A percentile compares a stretch with the other conserved stretches of the same genome.
These are phyloP conservation scores for Chrysodeixis includens DNA, from an alignment of 2,888 invertebrate genomes.

Conservation along the genomic window DNA sequence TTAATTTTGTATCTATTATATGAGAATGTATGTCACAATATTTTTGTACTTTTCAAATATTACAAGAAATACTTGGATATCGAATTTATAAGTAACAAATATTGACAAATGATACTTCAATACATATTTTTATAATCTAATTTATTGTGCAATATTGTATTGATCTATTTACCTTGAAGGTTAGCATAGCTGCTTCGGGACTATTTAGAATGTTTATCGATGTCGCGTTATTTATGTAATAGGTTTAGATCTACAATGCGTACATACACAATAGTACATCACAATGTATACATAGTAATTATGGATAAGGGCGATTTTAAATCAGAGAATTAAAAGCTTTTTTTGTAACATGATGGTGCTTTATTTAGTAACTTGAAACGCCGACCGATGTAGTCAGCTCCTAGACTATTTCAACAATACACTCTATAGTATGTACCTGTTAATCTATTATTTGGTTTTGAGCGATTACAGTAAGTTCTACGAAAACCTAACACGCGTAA, in stretches of 20 bases:
- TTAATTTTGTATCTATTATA: neutral
- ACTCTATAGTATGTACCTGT: too few species aligned
- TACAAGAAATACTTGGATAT: conserved; percentile 29
- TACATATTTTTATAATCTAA: conserved; percentile 12
- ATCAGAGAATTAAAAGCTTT: conserved; percentile 2
- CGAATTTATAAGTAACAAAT: conserved; percentile 19
- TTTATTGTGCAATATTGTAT: conserved; percentile 11
- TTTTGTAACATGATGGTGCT: neutral
- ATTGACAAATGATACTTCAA: conserved; percentile 19
- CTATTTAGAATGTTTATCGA: neutral
- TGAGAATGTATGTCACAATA: conserved; percentile 30
- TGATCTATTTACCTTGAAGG: conserved; percentile 1
- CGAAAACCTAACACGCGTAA: too few species aligned
- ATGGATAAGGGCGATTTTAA: neutral
- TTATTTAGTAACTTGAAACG: neutral
- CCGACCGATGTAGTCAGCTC: neutral
- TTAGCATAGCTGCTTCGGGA: neutral
- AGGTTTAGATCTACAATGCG: neutral
- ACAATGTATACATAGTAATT: conserved; percentile 3
- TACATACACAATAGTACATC: conserved; percentile 6
- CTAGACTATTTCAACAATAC: too few species aligned
- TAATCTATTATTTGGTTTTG: too few species aligned
- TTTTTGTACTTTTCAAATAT: conserved; percentile 35
- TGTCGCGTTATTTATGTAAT: neutral
- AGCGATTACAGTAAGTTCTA: too few species aligned